phyloP scores from a whole-genome alignment of 2,888 invertebrate genomes.

The Hybos culiciformis region DNA sequence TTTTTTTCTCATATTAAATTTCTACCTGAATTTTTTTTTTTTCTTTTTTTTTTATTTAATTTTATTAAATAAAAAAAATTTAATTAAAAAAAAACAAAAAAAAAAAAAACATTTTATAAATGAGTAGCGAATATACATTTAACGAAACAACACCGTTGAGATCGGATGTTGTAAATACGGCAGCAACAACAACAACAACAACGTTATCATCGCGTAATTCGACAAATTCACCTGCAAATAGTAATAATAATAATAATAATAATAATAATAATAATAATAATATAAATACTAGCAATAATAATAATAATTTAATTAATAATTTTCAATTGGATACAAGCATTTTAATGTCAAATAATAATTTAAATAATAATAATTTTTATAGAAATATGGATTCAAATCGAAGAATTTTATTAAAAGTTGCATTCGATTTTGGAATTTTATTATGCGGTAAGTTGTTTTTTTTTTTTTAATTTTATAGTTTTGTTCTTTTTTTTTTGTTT shows the following conservation, averaged over 20 bases:
- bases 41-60: neutral
- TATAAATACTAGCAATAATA: constrained; percentile 8
- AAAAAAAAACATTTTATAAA: constrained; percentile 18
- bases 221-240: too few species aligned
- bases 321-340: too few species aligned
- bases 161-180: constrained; percentile 16
- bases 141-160: constrained; percentile 34
- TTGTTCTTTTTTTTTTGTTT: neutral
- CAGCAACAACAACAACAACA: constrained; percentile 9
- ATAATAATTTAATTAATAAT: constrained; percentile 11
- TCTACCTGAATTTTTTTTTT: neutral
- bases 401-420: constrained; percentile 46
- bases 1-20: too few species aligned
- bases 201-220: too few species aligned
- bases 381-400: constrained; percentile 31
- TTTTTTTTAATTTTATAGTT: neutral
- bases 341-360: too few species aligned
- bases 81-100: neutral
- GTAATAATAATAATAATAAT: constrained; percentile 19
- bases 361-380: constrained; percentile 12
- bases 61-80: constrained; percentile 4
- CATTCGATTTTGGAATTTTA: constrained; percentile 51
- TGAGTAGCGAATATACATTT: constrained; percentile 33
- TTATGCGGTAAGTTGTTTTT: constrained; percentile 62
- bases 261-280: constrained; percentile 8